Percentiles rank a stretch among this genome's conserved stretches.
These are phyloP conservation scores for Drosophila quadrilineata DNA, from an alignment of 1,140 invertebrate species.

Conservation along the genomic window DNA sequence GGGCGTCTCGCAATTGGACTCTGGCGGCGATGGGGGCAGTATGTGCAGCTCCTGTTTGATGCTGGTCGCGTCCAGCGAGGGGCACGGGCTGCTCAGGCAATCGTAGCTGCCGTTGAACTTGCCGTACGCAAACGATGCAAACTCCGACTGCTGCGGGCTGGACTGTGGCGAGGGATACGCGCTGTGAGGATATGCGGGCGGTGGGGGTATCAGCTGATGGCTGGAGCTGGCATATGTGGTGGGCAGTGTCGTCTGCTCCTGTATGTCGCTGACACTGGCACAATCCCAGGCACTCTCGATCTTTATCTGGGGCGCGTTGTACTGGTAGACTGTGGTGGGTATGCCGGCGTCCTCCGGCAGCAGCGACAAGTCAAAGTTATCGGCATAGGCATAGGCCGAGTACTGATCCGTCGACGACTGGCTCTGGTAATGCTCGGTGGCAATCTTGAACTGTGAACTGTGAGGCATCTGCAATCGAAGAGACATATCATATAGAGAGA, in stretches of 20 bases:
- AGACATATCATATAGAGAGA: neutral
- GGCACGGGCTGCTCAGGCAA: slow-evolving; percentile 71
- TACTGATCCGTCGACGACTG: slow-evolving; percentile 82
- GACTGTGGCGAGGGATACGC: slow-evolving; percentile 77
- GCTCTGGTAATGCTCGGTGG: slow-evolving; percentile 41
- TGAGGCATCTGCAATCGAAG: slow-evolving; percentile 90
- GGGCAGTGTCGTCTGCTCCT: slow-evolving; percentile 23
- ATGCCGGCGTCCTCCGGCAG: slow-evolving; percentile 83
- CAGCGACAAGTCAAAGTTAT: slow-evolving; percentile 88
- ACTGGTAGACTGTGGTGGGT: slow-evolving; percentile 74
- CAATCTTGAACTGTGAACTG: slow-evolving; percentile 88
- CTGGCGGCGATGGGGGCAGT: slow-evolving; percentile 79
- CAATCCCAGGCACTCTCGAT: slow-evolving; percentile 69
- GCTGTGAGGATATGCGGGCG: slow-evolving; percentile 65
- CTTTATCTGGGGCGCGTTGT: slow-evolving; percentile 76
- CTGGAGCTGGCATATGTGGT: slow-evolving; percentile 11
- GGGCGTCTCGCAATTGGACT: slow-evolving; percentile 79
- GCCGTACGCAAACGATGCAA: slow-evolving; percentile 50
- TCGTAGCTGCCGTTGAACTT: slow-evolving; percentile 60
- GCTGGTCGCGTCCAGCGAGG: slow-evolving; percentile 65
- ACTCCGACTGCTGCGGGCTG: slow-evolving; percentile 73
- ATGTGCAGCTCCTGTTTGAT: slow-evolving; percentile 80
- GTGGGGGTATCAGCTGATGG: slow-evolving; percentile 68
- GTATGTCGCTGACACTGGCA: slow-evolving; percentile 12
- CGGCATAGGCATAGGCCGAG: slow-evolving; percentile 85